Evolutionary conservation across 2,113 vertebrate species (phyloP).

Genomic region (Vombatus ursinus): DNA sequence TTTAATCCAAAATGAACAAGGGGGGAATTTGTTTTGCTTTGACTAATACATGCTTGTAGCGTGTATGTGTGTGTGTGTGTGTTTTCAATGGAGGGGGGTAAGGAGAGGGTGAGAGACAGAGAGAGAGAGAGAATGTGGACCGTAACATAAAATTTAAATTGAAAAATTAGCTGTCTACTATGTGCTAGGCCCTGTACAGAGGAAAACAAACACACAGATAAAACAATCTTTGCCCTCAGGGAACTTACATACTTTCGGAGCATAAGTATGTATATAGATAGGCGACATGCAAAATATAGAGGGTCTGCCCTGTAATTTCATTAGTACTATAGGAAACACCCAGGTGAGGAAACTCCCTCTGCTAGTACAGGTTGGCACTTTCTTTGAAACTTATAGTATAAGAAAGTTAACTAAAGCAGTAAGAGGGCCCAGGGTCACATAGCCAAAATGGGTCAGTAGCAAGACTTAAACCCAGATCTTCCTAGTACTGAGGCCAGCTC

Average conservation of each 20-base stretch:
- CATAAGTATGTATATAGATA: neutral
- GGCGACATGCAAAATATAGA: neutral
- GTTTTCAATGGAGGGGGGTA: no score
- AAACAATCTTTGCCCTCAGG: neutral
- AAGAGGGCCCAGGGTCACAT: neutral
- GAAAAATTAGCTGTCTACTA: neutral
- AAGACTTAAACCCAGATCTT: neutral
- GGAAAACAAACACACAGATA: neutral
- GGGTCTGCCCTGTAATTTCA: neutral
- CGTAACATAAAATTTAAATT: neutral
- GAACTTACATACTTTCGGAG: neutral
- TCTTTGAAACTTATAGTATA: neutral
- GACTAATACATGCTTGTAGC: neutral
- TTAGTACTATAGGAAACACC: neutral
- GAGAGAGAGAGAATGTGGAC: neutral
- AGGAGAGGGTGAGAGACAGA: neutral
- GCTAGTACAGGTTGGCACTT: neutral
- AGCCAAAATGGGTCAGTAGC: neutral
- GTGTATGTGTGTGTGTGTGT: neutral
- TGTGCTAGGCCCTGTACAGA: neutral
- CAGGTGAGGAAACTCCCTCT: neutral
- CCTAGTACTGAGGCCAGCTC: no score
- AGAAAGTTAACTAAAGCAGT: neutral
- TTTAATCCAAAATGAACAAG: neutral
- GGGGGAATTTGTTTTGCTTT: neutral